Evolutionary conservation across 92 coral and sea anemone genomes (phyloP).

Genomic region (Parazoanthus atlanticus): DNA sequence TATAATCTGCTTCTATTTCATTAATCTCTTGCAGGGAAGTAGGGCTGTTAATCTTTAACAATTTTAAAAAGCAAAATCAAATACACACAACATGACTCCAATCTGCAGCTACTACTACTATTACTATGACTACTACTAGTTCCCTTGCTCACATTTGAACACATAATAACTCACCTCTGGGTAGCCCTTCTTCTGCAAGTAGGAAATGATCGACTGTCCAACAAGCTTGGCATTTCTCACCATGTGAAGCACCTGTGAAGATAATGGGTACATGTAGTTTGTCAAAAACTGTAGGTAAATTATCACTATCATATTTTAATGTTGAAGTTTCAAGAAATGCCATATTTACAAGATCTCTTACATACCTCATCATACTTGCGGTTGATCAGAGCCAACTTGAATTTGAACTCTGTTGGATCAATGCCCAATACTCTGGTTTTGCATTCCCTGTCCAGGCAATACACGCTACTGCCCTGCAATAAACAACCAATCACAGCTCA

Average conservation of each 20-base stretch:
- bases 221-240: constrained; percentile 98
- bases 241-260: constrained; percentile 89
- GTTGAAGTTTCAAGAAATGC: too few relatives aligned
- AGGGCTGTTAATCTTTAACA: too few relatives aligned
- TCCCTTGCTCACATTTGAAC: neutral
- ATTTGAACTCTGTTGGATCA: constrained; percentile 98
- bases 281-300: neutral
- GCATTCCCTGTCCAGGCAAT: constrained; percentile 96
- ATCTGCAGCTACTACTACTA: too few relatives aligned
- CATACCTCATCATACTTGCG: constrained; percentile 98
- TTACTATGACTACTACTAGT: neutral
- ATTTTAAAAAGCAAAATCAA: too few relatives aligned
- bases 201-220: constrained; percentile 97
- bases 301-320: too few relatives aligned
- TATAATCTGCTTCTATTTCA: too few relatives aligned
- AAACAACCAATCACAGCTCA: constrained; percentile 11
- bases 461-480: constrained; percentile 93
- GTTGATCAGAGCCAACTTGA: constrained; percentile 92
- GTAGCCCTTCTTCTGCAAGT: constrained; percentile 96
- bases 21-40: too few relatives aligned
- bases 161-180: constrained; percentile 76
- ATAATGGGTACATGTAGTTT: neutral
- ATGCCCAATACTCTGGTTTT: constrained; percentile 96
- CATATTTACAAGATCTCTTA: too few relatives aligned
- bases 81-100: too few relatives aligned